Conservation (phyloP, 2,797 vertebrate species). For the Lepilemur ruficaudatus region DNA sequence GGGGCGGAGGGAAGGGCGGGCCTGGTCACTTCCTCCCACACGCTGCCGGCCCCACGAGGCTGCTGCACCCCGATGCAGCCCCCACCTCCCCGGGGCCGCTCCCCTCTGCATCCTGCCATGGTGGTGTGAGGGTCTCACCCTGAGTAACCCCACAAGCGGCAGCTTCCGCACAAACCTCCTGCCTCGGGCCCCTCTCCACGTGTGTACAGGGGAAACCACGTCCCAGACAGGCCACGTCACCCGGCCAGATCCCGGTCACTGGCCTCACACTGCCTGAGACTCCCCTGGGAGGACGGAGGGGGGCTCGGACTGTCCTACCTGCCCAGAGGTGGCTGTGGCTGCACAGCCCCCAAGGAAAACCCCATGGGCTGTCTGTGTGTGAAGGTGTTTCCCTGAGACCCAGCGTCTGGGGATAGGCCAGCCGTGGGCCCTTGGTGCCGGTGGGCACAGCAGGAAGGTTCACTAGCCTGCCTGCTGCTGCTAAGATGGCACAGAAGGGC, state of each 20-base stretch:
- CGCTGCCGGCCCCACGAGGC: neutral
- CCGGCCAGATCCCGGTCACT: accelerated
- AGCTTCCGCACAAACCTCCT: neutral
- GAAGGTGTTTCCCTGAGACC: neutral
- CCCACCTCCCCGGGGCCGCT: neutral
- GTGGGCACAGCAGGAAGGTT: neutral
- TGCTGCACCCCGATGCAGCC: neutral
- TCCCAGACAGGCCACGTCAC: neutral
- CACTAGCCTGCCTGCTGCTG: accelerated
- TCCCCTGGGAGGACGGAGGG: neutral
- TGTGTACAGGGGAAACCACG: neutral
- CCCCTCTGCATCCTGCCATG: accelerated
- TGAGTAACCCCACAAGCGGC: too few species aligned
- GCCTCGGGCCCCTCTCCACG: neutral
- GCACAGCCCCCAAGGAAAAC: neutral
- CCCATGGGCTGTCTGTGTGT: accelerated
- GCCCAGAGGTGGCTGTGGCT: neutral
- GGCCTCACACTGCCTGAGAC: neutral
- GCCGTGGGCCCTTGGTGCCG: neutral
- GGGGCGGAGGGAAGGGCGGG: neutral
- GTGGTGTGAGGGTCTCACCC: neutral
- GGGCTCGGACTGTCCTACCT: neutral
- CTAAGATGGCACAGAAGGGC: neutral
- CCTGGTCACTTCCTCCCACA: neutral
- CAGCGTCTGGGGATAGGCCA: neutral